Evolutionary conservation across 2,888 invertebrate genomes (phyloP).

Genomic region (Troglohyphantes excavatus): DNA sequence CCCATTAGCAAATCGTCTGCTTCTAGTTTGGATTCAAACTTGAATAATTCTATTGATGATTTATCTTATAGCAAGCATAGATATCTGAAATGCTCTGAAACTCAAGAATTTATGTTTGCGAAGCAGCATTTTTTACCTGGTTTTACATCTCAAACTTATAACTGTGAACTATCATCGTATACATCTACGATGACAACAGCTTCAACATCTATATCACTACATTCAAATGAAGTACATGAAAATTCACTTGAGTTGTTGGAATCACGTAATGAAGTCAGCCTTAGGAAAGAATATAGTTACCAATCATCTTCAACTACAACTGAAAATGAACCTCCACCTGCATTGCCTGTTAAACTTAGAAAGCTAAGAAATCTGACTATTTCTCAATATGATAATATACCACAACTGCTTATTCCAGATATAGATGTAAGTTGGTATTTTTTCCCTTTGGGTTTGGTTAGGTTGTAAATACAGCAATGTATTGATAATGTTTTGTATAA

Average conservation of each 20-base stretch:
- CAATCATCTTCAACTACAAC: constrained; percentile 22
- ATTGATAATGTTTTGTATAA: no score
- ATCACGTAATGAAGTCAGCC: constrained; percentile 65
- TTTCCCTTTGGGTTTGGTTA: not conserved
- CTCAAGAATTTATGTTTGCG: constrained; percentile 63
- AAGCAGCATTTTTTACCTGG: constrained; percentile 65
- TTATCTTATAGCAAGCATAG: constrained; percentile 68
- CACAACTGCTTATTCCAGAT: constrained; percentile 79
- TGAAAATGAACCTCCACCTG: constrained; percentile 84
- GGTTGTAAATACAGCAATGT: no score
- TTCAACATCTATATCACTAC: constrained; percentile 67
- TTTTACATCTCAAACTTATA: constrained; percentile 75
- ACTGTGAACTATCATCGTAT: constrained; percentile 71
- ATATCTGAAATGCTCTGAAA: constrained; percentile 63
- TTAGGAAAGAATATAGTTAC: constrained; percentile 48
- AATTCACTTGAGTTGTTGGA: constrained; percentile 31
- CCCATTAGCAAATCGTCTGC: constrained; percentile 84
- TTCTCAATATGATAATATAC: constrained; percentile 89
- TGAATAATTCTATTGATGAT: constrained; percentile 88
- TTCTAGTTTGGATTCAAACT: constrained; percentile 92
- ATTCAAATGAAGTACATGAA: constrained; percentile 56
- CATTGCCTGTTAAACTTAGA: constrained; percentile 86
- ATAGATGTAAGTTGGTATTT: constrained; percentile 59
- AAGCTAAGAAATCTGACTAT: constrained; percentile 85
- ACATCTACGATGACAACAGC: constrained; percentile 71